Base-by-base conservation (phyloP, 2,113 vertebrate species). In the Genyomyrus donnyi region DNA sequence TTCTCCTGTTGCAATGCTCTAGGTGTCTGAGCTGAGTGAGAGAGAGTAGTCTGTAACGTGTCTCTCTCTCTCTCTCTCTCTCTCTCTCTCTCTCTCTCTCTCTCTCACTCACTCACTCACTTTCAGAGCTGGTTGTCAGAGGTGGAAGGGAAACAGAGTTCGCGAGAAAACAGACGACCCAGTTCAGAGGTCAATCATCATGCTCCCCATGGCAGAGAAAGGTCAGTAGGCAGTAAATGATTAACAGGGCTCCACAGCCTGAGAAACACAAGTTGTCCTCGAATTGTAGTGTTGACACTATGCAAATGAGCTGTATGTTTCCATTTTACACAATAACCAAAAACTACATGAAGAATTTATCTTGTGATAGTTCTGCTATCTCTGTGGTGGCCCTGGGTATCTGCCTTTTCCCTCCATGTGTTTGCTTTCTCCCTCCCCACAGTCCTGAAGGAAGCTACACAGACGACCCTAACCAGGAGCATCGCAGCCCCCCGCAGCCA, bases 391-490 rank as follows among this genome's bases (percentile, higher is more conserved):
- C 58, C 24, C 0, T 8, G 46, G 3, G 24, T 83, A 27, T 88
- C 21, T 77, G 50, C 49, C 19, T 87, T 27, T 87, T 31, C 5
- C 49, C n/a, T 39, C 49, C 24, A 49, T 52, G n/a, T 8, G 8
- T 77, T n/a, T 87, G 39, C 39, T 39, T 91, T 56, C 87, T 87
- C 13, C 92, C 88, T 94, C 53, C 49, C 24, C 0, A 0, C 21
- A 99, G 98, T 92, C 98, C 98, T 56, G 98, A 99, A 92, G 98
- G 98, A 91, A 99, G 98, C 92, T 99, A 99, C 91, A 99, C 98
- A 0, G 98, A 99, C 11, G 98, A 99, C 94, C 97, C 97, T 70
- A 97, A 94, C 52, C 98, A 99, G 93, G 98, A 99, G 92, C 97
- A 97, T 58, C 96, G 97, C 90, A 95, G 96, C 0, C 98, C 97